These are phyloP conservation scores for Falco punctatus DNA, from an alignment of 2,113 vertebrate species.

Conservation along the genomic window DNA sequence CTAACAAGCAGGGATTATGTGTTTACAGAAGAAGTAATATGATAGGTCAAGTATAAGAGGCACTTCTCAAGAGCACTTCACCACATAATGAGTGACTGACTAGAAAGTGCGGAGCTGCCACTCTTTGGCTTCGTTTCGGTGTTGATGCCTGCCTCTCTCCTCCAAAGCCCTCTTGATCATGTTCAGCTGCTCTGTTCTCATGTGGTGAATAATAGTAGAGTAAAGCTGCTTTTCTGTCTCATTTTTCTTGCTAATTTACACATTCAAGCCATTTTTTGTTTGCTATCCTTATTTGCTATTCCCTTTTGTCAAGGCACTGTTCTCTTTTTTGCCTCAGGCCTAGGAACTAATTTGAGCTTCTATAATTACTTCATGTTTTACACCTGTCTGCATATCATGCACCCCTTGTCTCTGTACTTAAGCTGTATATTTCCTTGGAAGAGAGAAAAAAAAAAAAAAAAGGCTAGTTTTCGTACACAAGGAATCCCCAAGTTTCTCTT, in stretches of 20 bases:
- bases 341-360: conserved; percentile 97
- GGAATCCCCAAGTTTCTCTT: conserved; percentile 65
- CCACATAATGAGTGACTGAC: conserved; percentile 96
- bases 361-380: conserved; percentile 97
- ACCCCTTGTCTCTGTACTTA: conserved; percentile 83
- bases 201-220: conserved; percentile 88
- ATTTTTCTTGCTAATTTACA: conserved; percentile 98
- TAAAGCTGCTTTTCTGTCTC: conserved; percentile 94
- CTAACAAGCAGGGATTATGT: conserved; percentile 96
- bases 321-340: conserved; percentile 89
- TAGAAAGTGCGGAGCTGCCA: conserved; percentile 89
- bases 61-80: conserved; percentile 88
- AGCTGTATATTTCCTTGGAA: conserved; percentile 78
- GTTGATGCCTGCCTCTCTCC: conserved; percentile 90
- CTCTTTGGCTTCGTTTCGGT: conserved; percentile 83
- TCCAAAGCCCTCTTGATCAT: conserved; percentile 92
- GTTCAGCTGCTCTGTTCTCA: conserved; percentile 91
- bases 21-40: conserved; percentile 97
- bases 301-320: conserved; percentile 85
- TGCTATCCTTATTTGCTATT: conserved; percentile 93
- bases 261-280: conserved; percentile 98
- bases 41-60: conserved; percentile 94
- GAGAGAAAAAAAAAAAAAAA: conserved; percentile 25
- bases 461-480: conserved; percentile 66
- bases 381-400: conserved; percentile 97